Conservation (phyloP, 2,888 invertebrate genomes). For the Amiota mariae region DNA sequence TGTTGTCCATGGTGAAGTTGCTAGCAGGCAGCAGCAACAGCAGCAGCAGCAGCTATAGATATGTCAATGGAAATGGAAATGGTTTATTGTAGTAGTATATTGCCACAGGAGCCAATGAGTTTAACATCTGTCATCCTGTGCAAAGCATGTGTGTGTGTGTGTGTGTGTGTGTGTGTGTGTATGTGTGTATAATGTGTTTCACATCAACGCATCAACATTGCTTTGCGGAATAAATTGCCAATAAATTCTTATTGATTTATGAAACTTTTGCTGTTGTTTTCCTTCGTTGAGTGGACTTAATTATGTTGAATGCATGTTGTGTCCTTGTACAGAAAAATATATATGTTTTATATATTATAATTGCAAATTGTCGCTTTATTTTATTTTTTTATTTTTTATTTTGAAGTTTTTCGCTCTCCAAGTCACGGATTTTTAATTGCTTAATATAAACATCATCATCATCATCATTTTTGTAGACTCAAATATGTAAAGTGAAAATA, state of each 20-base stretch:
- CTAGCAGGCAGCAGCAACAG: neutral
- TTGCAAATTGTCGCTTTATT: slow-evolving; percentile 7
- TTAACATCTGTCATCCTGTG: no score
- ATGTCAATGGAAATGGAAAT: no score
- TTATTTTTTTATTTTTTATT: neutral
- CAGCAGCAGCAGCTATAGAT: no score
- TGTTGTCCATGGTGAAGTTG: neutral
- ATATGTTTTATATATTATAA: neutral
- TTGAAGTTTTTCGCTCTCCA: neutral
- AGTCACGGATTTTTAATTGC: neutral
- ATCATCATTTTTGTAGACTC: neutral
- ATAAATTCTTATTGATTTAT: slow-evolving; percentile 22
- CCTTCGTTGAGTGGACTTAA: neutral
- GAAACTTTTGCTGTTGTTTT: neutral
- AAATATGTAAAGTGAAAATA: neutral
- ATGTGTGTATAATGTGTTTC: neutral
- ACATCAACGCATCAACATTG: slow-evolving; percentile 4
- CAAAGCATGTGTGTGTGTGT: neutral
- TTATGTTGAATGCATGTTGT: slow-evolving; percentile 3
- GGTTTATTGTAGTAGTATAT: neutral
- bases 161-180: no score
- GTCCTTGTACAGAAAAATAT: neutral
- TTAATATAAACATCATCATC: no score
- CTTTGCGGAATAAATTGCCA: slow-evolving; percentile 1
- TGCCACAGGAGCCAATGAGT: neutral